Base-by-base conservation (phyloP, 2,113 vertebrate genomes). In the Heliornis fulica region DNA sequence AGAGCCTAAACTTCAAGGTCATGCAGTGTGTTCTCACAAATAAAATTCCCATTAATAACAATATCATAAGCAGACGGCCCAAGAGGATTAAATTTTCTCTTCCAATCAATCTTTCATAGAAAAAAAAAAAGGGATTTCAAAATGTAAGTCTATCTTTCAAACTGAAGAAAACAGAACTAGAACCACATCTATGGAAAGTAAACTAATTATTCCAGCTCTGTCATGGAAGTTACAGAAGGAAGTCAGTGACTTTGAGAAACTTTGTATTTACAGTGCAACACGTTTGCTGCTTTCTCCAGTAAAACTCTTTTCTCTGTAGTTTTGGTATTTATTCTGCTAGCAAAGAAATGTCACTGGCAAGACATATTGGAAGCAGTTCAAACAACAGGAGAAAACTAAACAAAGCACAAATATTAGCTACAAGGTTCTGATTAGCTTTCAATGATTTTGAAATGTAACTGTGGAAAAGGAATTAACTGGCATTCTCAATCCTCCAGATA, bases 271-370 rank as follows among this genome's bases (percentile, higher is more conserved):
- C 41, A 88, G 31, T 61, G 54, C 36, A 94, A 70, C 25, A 43
- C 34, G 80, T 89, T 94, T 61, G 5, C 70, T 85, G 46, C 59
- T 76, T 79, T 79, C 87, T 85, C 78, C 87, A 74, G 63, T 59
- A 61, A 83, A 95, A 77, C 29, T 66, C 61, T 85, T 84, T 91
- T 69, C 63, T 85, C 91, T 83, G 6, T 46, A 70, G 66, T 83
- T 91, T 66, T 70, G 84, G 34, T 93, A 91, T 97, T 97, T 96
- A 86, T 88, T 94, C 85, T 94, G 46, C 64, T 83, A 23, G 23
- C 86, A 82, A 81, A 91, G 89, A 96, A 96, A 96, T 96, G 90
- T 91, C 92, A 95, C 63, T 85, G 91, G 93, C 82, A 96, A 90
- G 78, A 91, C 68, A 63, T 54, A 74, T 28, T 96, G 87, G 90